phyloP scores from a whole-genome alignment of 2,888 invertebrate genomes.

The Tachina fera region DNA sequence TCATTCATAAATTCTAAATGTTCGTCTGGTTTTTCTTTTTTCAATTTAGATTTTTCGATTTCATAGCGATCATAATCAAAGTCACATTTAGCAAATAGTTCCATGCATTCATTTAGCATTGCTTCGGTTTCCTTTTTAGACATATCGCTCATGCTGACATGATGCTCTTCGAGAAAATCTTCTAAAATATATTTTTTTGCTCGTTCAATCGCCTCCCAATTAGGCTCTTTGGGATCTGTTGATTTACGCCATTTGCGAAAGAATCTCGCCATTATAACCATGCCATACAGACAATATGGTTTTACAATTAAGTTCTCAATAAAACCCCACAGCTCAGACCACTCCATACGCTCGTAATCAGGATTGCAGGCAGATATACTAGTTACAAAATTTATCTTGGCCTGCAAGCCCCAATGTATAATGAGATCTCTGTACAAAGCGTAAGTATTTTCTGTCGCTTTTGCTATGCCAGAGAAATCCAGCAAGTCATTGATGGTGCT shows the following conservation, averaged over 20 bases:
- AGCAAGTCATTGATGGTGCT: conserved; percentile 78
- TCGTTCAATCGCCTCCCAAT: conserved; percentile 81
- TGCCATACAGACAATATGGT: conserved; percentile 81
- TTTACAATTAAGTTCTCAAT: conserved; percentile 81
- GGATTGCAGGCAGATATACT: conserved; percentile 81
- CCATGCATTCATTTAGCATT: conserved; percentile 78
- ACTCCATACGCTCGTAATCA: conserved; percentile 77
- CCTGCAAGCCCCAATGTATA: conserved; percentile 80
- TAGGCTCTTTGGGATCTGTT: conserved; percentile 74
- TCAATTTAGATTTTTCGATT: conserved; percentile 76
- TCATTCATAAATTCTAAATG: conserved; percentile 81
- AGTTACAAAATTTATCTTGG: conserved; percentile 79
- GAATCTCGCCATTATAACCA: conserved; percentile 81
- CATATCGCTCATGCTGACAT: conserved; percentile 81
- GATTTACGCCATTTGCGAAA: conserved; percentile 80
- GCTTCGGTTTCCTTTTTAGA: conserved; percentile 80
- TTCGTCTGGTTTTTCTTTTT: conserved; percentile 76
- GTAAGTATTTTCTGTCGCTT: conserved; percentile 77
- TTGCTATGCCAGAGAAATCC: conserved; percentile 77
- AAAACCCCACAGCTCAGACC: conserved; percentile 80
- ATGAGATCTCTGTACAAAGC: conserved; percentile 79
- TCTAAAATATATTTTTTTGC: conserved; percentile 85
- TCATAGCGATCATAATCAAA: conserved; percentile 82
- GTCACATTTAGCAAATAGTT: conserved; percentile 79
- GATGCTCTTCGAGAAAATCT: conserved; percentile 83